Percentiles rank a stretch among this genome's conserved stretches.
phyloP scores from a whole-genome alignment of 2,113 vertebrate genomes.

The Pseudolaguvia tuberculata region DNA sequence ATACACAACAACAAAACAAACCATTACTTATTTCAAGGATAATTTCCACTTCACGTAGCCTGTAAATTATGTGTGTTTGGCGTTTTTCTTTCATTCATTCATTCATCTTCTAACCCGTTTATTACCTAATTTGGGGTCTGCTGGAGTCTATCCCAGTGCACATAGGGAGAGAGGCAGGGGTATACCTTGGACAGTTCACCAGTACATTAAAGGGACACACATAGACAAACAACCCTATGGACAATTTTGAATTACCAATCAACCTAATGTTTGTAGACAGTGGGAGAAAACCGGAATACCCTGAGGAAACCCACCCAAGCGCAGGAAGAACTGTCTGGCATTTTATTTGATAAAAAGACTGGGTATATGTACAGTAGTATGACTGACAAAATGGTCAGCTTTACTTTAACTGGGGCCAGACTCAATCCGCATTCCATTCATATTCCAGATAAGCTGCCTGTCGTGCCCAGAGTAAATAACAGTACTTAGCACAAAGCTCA shows the following conservation, averaged over 20 bases:
- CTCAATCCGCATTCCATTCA: constrained; percentile 61
- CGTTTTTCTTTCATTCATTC: too few species aligned
- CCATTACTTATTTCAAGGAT: background rate
- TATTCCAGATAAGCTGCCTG: constrained; percentile 60
- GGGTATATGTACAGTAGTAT: background rate
- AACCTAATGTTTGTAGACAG: too few species aligned
- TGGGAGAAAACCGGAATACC: too few species aligned
- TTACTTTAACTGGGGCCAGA: background rate
- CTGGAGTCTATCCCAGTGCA: too few species aligned
- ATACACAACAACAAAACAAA: background rate
- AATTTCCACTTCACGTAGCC: background rate
- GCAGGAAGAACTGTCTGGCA: background rate
- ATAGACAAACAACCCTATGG: too few species aligned
- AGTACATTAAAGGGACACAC: too few species aligned
- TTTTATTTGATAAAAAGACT: background rate
- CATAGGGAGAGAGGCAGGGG: too few species aligned
- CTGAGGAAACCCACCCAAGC: background rate
- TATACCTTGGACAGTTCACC: too few species aligned
- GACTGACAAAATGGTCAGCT: constrained; percentile 22
- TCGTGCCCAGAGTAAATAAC: constrained; percentile 39
- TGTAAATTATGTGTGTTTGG: too few species aligned
- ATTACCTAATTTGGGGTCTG: too few species aligned
- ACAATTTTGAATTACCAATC: too few species aligned
- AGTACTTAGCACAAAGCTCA: background rate
- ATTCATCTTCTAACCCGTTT: too few species aligned